Evolutionary conservation across 30 jellyfish, hydroid and myxozoan species (phyloP).

Genomic region (Hydra vulgaris): DNA sequence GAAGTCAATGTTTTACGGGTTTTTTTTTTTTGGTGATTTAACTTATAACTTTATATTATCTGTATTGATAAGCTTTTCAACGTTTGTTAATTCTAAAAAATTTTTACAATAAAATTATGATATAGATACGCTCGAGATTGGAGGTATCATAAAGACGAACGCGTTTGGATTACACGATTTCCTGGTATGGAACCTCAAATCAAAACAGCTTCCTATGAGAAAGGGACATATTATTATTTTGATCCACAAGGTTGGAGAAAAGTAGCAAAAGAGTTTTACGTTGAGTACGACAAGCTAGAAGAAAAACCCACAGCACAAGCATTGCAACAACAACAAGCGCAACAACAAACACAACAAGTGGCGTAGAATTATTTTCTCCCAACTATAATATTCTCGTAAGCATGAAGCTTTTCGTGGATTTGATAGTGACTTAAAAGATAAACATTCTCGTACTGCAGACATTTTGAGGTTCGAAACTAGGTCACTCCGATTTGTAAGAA

Average conservation of each 20-base stretch:
- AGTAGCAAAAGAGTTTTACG: slow-evolving; percentile 86
- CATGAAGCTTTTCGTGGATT: background rate
- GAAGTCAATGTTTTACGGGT: no score
- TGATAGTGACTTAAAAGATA: background rate
- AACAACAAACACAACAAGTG: slow-evolving; percentile 30
- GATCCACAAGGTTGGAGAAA: slow-evolving; percentile 94
- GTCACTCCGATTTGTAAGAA: background rate
- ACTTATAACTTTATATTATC: no score
- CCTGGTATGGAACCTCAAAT: slow-evolving; percentile 99
- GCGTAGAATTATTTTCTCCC: background rate
- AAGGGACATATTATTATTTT: slow-evolving; percentile 88
- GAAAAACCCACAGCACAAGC: slow-evolving; percentile 83
- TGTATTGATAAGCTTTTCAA: no score
- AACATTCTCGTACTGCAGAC: background rate
- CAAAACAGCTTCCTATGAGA: slow-evolving; percentile 80
- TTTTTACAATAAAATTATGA: no score
- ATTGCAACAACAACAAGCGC: slow-evolving; percentile 53
- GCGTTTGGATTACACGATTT: slow-evolving; percentile 91
- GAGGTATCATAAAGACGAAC: slow-evolving; percentile 94
- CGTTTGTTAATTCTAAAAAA: background rate
- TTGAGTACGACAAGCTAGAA: slow-evolving; percentile 85
- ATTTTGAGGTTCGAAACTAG: background rate
- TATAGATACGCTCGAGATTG: slow-evolving; percentile 80
- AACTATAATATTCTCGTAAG: background rate
- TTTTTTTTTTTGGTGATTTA: no score